Base-by-base conservation (phyloP, 1,140 invertebrate species). In the Lethrus apterus region DNA sequence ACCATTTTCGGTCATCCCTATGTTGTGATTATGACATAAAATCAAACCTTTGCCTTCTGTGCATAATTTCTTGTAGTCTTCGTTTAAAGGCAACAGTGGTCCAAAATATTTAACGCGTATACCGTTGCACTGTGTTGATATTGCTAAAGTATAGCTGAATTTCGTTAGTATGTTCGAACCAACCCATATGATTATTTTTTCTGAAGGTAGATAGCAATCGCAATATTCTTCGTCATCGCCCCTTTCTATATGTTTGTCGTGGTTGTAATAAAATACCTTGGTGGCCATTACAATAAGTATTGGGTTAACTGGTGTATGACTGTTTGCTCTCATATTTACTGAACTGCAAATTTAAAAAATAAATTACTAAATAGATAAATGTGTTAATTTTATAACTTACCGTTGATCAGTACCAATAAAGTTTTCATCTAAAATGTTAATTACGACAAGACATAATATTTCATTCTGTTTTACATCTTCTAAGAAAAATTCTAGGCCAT, bases 401-500 rank as follows among this genome's bases (percentile, higher is more conserved):
- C n/a, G n/a, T n/a, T n/a, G n/a, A n/a, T n/a, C n/a, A n/a, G n/a
- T n/a, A n/a, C n/a, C n/a, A n/a, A n/a, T n/a, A n/a, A n/a, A n/a
- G n/a, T n/a, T n/a, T 10, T 44, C 21, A 35, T 53, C 48, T 21
- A 50, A 45, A 17, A 56, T 23, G 38, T 56, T 58, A 24, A 58
- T 40, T 2, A 58, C 29, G 32, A 52, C 54, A 38, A 58, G 46
- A 34, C 57, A 59, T 23, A 53, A 26, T 0, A 35, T 51, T 18
- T 51, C 30, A 7, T 44, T 24, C 17, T 30, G 4, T 46, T 51
- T 46, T 11, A 48, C 15, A 33, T 52, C 56, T 40, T 52, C 47
- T 48, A 58, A 61, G 60, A 54, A 51, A 46, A 59, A 64, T 48
- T 58, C 58, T 46, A 60, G 59, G 54, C 67, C 62, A 58, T 66